A percentile compares a stretch with the other conserved stretches of the same genome.
Conservation (phyloP, 2,888 invertebrate species). For the Meganola albula region DNA sequence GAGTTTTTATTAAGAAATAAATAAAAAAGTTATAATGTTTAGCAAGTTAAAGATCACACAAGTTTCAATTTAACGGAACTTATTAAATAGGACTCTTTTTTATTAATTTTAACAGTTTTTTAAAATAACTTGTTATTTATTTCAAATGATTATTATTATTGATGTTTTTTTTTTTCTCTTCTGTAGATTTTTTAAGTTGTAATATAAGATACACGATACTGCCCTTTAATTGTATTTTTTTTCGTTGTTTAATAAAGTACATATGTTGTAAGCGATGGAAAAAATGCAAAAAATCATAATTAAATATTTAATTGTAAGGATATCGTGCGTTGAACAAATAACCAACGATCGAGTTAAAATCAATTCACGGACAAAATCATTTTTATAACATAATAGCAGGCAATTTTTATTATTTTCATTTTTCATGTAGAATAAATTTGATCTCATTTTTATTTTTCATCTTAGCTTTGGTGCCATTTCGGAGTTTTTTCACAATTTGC, state of each 20-base stretch:
- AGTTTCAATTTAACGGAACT: constrained; percentile 56
- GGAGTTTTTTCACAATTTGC: constrained; percentile 43
- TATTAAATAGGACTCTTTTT: constrained; percentile 55
- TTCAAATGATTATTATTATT: constrained; percentile 76
- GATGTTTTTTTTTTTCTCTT: constrained; percentile 62
- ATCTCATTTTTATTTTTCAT: constrained; percentile 63
- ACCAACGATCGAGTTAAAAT: constrained; percentile 35
- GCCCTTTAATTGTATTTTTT: constrained; percentile 61
- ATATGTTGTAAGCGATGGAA: constrained; percentile 26
- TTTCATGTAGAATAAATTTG: constrained; percentile 48
- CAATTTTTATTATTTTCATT: constrained; percentile 49
- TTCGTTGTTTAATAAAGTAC: constrained; percentile 33
- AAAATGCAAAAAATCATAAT: constrained; percentile 28
- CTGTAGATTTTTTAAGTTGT: constrained; percentile 70
- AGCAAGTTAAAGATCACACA: constrained; percentile 64
- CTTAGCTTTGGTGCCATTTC: constrained; percentile 64
- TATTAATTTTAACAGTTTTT: constrained; percentile 74
- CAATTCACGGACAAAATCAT: constrained; percentile 46
- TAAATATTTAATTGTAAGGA: constrained; percentile 38
- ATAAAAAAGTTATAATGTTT: constrained; percentile 68
- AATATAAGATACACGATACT: constrained; percentile 72
- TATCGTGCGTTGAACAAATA: constrained; percentile 57
- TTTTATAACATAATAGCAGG: constrained; percentile 49
- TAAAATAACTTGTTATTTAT: constrained; percentile 76
- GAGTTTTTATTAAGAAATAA: constrained; percentile 76